Evolutionary conservation across 2,888 invertebrate genomes (phyloP).

Genomic region (Asteroscopus sphinx): DNA sequence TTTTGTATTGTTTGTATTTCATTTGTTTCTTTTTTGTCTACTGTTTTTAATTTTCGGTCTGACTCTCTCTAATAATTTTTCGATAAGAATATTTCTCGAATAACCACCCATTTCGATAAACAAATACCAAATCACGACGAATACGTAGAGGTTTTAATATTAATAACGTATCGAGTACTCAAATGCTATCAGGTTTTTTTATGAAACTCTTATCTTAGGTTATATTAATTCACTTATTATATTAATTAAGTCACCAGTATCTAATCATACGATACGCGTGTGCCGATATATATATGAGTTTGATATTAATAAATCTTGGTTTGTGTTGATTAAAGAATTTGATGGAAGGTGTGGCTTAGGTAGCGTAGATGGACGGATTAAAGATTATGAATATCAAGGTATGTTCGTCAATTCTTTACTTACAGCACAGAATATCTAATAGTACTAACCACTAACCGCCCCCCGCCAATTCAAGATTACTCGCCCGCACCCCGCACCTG

Average conservation of each 20-base stretch:
- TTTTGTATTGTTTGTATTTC: too few relatives aligned
- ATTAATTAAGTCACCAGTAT: constrained; percentile 77
- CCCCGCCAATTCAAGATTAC: too few relatives aligned
- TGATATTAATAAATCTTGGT: constrained; percentile 34
- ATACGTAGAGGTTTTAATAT: constrained; percentile 13
- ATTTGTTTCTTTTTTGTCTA: too few relatives aligned
- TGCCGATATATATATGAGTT: constrained; percentile 22
- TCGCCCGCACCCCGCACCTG: too few relatives aligned
- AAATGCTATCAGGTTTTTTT: constrained; percentile 71
- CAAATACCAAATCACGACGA: constrained; percentile 37
- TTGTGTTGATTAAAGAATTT: constrained; percentile 17
- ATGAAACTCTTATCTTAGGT: constrained; percentile 75
- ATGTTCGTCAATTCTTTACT: too few relatives aligned
- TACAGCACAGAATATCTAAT: too few relatives aligned
- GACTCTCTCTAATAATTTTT: too few relatives aligned
- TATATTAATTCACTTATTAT: constrained; percentile 80
- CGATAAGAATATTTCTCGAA: background rate
- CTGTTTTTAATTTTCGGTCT: too few relatives aligned
- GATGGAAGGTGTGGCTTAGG: background rate
- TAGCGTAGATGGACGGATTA: background rate
- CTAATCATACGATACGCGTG: constrained; percentile 66
- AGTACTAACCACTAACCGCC: too few relatives aligned
- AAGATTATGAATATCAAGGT: too few relatives aligned
- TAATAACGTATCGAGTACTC: constrained; percentile 31
- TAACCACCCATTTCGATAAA: constrained; percentile 9